These are phyloP conservation scores for Macrostomum cliftonense DNA, from an alignment of 2,888 invertebrate species.

Conservation along the genomic window DNA sequence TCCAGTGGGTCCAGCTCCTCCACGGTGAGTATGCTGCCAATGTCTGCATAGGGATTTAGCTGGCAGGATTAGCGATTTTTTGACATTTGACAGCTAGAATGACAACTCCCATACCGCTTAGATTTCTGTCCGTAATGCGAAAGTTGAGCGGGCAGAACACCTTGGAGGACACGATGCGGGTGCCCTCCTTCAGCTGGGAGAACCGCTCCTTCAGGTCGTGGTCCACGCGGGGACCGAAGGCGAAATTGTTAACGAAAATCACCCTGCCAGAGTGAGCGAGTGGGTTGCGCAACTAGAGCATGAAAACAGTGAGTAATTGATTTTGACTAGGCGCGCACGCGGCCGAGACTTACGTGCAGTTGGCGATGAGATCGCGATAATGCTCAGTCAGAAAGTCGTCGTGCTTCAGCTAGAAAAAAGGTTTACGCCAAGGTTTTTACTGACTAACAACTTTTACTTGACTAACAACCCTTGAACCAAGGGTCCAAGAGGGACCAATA, in stretches of 20 bases:
- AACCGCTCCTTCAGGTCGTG: conserved; percentile 86
- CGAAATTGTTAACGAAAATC: conserved; percentile 98
- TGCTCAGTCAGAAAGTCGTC: no score
- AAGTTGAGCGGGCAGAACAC: conserved; percentile 97
- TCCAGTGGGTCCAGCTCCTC: conserved; percentile 80
- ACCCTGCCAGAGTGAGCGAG: conserved; percentile 43
- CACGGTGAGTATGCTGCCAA: conserved; percentile 95
- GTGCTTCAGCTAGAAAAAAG: no score
- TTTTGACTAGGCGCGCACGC: neutral
- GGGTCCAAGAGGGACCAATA: no score
- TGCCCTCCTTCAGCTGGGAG: conserved; percentile 64
- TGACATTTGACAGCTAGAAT: no score
- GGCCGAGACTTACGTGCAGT: conserved; percentile 24
- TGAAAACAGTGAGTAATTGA: conserved; percentile 59
- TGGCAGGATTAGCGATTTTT: no score
- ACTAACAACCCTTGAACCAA: no score
- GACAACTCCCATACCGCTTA: conserved; percentile 60
- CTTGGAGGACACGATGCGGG: conserved; percentile 89
- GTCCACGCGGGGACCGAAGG: conserved; percentile 90
- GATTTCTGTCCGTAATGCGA: conserved; percentile 85
- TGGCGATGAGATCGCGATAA: no score
- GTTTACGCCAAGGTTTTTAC: no score
- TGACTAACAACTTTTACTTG: no score
- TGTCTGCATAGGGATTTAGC: conserved; percentile 55
- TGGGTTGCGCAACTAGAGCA: no score